These are phyloP conservation scores for Conger conger DNA, from an alignment of 2,113 vertebrate genomes.

Conservation along the genomic window DNA sequence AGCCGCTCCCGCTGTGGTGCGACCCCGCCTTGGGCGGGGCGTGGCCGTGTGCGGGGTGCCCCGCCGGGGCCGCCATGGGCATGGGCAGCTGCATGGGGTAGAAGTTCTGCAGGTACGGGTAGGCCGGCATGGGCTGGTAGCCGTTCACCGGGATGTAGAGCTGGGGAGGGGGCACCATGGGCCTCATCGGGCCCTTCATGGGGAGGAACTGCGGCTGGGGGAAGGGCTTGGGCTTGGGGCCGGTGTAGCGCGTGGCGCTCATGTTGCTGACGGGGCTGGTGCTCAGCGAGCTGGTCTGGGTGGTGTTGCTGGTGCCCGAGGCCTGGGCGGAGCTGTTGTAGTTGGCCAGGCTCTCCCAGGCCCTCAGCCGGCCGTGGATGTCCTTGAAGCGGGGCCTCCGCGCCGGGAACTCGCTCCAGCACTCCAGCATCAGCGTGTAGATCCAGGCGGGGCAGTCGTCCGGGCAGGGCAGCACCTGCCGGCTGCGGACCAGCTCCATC, in stretches of 20 bases:
- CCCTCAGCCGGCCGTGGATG: slow-evolving; percentile 85
- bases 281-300: slow-evolving; percentile 95
- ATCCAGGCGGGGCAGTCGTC: slow-evolving; percentile 94
- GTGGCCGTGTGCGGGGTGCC: slow-evolving; percentile 80
- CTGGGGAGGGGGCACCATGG: slow-evolving; percentile 84
- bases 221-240: slow-evolving; percentile 86
- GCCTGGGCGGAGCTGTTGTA: slow-evolving; percentile 92
- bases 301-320: slow-evolving; percentile 90
- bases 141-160: slow-evolving; percentile 96
- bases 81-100: slow-evolving; percentile 93
- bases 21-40: slow-evolving; percentile 85
- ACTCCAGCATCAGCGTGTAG: slow-evolving; percentile 93
- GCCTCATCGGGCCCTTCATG: slow-evolving; percentile 88
- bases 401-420: slow-evolving; percentile 90
- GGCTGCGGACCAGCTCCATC: slow-evolving; percentile 89
- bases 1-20: slow-evolving; percentile 93
- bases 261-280: slow-evolving; percentile 94
- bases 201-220: slow-evolving; percentile 88
- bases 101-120: slow-evolving; percentile 93
- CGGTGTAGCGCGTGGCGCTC: slow-evolving; percentile 84
- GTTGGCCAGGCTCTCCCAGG: slow-evolving; percentile 89
- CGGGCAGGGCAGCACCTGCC: slow-evolving; percentile 86
- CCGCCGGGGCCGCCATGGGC: slow-evolving; percentile 87
- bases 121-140: slow-evolving; percentile 89
- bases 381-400: slow-evolving; percentile 94